Evolutionary conservation across 2,888 invertebrate species (phyloP).

Genomic region (Tortricodes alternella): DNA sequence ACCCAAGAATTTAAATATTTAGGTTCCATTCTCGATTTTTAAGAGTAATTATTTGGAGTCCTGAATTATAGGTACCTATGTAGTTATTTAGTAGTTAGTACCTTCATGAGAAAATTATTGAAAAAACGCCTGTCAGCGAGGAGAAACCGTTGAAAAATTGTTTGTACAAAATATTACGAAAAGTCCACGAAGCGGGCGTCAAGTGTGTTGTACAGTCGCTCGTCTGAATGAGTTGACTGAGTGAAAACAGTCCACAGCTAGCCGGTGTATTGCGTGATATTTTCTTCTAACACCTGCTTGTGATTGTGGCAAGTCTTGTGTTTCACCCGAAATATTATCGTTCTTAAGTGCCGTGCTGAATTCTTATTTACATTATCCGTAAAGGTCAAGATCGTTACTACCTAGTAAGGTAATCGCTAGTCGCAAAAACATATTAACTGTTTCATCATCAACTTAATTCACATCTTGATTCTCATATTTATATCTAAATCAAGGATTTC

Average conservation of each 20-base stretch:
- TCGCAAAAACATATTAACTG: conserved; percentile 42
- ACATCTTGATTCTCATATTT: conserved; percentile 40
- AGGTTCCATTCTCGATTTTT: conserved; percentile 6
- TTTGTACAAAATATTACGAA: conserved; percentile 71
- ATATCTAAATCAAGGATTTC: conserved; percentile 50
- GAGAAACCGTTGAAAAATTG: conserved; percentile 36
- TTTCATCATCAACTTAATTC: conserved; percentile 45
- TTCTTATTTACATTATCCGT: conserved; percentile 53
- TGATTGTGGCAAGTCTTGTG: conserved; percentile 58
- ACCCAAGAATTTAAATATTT: conserved; percentile 19
- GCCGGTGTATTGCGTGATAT: conserved; percentile 64
- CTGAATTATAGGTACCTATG: conserved; percentile 2
- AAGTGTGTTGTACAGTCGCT: conserved; percentile 64
- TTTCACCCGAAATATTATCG: conserved; percentile 51
- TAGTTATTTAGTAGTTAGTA: not conserved
- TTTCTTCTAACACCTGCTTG: conserved; percentile 61
- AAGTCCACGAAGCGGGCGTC: conserved; percentile 54
- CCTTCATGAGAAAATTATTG: conserved; percentile 22
- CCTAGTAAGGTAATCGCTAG: conserved; percentile 42
- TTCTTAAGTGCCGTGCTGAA: conserved; percentile 50
- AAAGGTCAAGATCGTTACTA: conserved; percentile 64
- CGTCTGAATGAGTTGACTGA: conserved; percentile 57
- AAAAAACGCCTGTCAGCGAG: conserved; percentile 18
- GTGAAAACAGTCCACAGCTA: conserved; percentile 65
- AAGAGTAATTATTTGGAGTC: conserved; percentile 3